phyloP scores from a whole-genome alignment of 2,888 invertebrate genomes.

The Mayetiola destructor region DNA sequence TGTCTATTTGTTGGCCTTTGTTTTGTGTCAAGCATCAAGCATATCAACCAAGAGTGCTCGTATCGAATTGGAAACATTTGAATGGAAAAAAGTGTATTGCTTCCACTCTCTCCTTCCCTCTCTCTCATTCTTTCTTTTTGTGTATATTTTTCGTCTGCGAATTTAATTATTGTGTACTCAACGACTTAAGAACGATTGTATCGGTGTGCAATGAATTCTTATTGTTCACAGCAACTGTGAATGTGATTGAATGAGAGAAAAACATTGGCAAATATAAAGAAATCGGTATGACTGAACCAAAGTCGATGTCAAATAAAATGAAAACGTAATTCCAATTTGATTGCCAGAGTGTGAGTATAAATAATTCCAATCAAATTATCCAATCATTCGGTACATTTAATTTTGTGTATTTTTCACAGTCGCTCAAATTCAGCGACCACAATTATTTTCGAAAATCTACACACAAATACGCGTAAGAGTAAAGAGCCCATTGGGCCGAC shows the following conservation, averaged over 20 bases:
- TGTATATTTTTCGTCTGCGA: too few species aligned
- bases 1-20: background rate
- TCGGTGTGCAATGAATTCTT: conserved; percentile 6
- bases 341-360: conserved; percentile 16
- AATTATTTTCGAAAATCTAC: too few species aligned
- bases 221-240: background rate
- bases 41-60: background rate
- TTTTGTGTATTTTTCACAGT: conserved; percentile 18
- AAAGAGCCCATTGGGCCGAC: too few species aligned
- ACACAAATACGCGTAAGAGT: too few species aligned
- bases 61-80: conserved; percentile 6
- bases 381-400: conserved; percentile 28
- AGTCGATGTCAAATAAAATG: background rate
- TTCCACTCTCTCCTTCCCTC: too few species aligned
- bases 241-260: background rate
- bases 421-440: too few species aligned
- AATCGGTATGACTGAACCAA: background rate
- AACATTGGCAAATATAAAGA: background rate
- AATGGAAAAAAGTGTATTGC: too few species aligned
- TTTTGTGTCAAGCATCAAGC: background rate
- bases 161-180: conserved; percentile 10
- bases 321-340: background rate
- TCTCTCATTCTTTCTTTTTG: too few species aligned
- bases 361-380: conserved; percentile 26
- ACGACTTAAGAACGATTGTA: background rate